These are phyloP conservation scores for Anthrax anthrax DNA, from an alignment of 2,888 invertebrate species.

Conservation along the genomic window DNA sequence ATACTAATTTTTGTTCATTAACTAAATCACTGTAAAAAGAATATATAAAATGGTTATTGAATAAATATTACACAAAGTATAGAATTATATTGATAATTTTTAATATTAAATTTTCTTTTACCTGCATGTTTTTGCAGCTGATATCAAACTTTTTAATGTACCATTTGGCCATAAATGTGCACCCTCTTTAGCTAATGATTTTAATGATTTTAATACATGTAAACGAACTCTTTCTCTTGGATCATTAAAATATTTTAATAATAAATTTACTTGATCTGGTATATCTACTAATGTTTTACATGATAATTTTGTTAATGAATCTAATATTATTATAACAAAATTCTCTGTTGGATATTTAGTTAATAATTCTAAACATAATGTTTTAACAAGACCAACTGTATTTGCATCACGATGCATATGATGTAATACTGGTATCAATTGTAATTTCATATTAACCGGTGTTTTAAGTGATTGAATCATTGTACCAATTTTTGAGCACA, in stretches of 20 bases:
- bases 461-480: slow-evolving; percentile 91
- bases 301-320: slow-evolving; percentile 76
- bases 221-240: slow-evolving; percentile 54
- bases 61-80: too few species aligned
- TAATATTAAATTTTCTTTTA: background rate
- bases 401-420: slow-evolving; percentile 79
- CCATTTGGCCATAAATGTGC: slow-evolving; percentile 66
- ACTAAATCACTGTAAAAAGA: slow-evolving; percentile 17
- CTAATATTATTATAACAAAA: slow-evolving; percentile 67
- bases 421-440: slow-evolving; percentile 77
- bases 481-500: slow-evolving; percentile 88
- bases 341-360: slow-evolving; percentile 65
- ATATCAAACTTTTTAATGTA: slow-evolving; percentile 30
- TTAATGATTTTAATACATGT: slow-evolving; percentile 50
- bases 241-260: slow-evolving; percentile 56
- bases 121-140: slow-evolving; percentile 24
- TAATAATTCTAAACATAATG: slow-evolving; percentile 56
- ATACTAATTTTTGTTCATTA: slow-evolving; percentile 28
- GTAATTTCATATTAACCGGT: slow-evolving; percentile 80
- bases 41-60: background rate
- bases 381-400: slow-evolving; percentile 50
- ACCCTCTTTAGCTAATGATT: slow-evolving; percentile 53
- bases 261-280: slow-evolving; percentile 64
- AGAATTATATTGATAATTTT: background rate
- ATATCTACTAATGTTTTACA: slow-evolving; percentile 81